A percentile compares a stretch with the other conserved stretches of the same genome.
Evolutionary conservation across 2,113 vertebrate species (phyloP).

Genomic region (Cyphomyrus plagiostoma): DNA sequence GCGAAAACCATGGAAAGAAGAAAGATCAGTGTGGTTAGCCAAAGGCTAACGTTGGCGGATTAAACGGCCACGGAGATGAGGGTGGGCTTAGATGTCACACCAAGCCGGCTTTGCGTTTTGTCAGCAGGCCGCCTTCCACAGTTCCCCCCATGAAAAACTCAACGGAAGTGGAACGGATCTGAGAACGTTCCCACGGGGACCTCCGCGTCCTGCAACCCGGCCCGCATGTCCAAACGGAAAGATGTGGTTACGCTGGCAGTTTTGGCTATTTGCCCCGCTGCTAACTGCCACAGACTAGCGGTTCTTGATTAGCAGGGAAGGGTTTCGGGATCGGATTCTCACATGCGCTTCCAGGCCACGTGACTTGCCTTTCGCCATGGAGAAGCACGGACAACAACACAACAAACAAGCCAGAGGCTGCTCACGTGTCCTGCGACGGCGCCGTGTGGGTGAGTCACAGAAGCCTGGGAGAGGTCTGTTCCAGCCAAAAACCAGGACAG

Average conservation of each 20-base stretch:
- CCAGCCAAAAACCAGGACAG: background rate
- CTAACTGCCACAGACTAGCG: slow-evolving; percentile 40
- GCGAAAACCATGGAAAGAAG: background rate
- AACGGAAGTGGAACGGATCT: background rate
- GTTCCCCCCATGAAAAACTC: background rate
- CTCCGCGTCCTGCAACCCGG: background rate
- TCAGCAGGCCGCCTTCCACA: background rate
- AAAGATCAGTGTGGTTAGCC: background rate
- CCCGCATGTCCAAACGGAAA: background rate
- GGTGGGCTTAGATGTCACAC: background rate
- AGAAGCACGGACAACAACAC: slow-evolving; percentile 28
- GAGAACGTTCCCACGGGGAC: background rate
- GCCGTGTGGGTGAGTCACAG: slow-evolving; percentile 16
- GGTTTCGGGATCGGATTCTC: slow-evolving; percentile 32
- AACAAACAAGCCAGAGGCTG: slow-evolving; percentile 28
- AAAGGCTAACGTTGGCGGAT: background rate
- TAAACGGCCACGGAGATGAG: background rate
- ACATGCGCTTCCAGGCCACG: slow-evolving; percentile 51
- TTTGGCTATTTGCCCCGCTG: slow-evolving; percentile 18
- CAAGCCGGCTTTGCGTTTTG: background rate
- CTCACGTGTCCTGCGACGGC: slow-evolving; percentile 6
- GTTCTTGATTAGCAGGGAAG: slow-evolving; percentile 45
- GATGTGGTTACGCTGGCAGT: background rate
- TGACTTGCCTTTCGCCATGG: slow-evolving; percentile 40
- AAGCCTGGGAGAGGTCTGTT: slow-evolving; percentile 9